Conservation (phyloP, 2,888 invertebrate species). For the Himalopsyche kuldschensis region DNA sequence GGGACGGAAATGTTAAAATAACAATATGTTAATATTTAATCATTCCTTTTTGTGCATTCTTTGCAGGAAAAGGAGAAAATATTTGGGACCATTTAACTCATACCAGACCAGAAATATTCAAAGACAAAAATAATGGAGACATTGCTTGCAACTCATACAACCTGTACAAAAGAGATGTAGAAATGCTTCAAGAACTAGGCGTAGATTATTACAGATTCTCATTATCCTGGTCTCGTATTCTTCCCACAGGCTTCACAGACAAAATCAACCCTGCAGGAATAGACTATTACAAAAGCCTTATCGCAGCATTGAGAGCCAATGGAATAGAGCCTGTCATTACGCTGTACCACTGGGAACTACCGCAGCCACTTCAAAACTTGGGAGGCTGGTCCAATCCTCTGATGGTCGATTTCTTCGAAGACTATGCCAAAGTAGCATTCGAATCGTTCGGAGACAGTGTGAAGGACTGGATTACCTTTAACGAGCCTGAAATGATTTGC, state of each 20-base stretch:
- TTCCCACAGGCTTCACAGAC: constrained; percentile 43
- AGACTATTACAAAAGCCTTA: constrained; percentile 64
- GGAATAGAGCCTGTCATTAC: constrained; percentile 64
- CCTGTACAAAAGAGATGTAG: constrained; percentile 52
- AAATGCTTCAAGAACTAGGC: constrained; percentile 43
- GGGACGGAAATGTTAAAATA: no score
- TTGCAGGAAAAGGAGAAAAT: constrained; percentile 50
- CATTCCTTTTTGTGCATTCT: not conserved
- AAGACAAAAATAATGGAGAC: constrained; percentile 53
- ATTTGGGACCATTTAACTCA: constrained; percentile 50
- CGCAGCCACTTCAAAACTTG: constrained; percentile 60
- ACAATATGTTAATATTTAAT: no score
- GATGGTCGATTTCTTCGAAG: constrained; percentile 57
- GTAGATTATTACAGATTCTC: constrained; percentile 53
- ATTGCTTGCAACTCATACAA: constrained; percentile 62
- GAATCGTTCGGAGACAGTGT: constrained; percentile 55
- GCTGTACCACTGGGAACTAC: constrained; percentile 70
- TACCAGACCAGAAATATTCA: not conserved
- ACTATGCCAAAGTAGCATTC: constrained; percentile 55
- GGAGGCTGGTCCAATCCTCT: constrained; percentile 60
- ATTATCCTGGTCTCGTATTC: constrained; percentile 58
- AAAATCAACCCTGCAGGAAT: constrained; percentile 49
- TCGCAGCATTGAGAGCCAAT: constrained; percentile 57
- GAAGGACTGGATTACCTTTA: constrained; percentile 65
- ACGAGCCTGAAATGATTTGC: constrained; percentile 62